These are phyloP conservation scores for Microlaimidae sp. DNA, from an alignment of 2,888 invertebrate genomes.

Conservation along the genomic window DNA sequence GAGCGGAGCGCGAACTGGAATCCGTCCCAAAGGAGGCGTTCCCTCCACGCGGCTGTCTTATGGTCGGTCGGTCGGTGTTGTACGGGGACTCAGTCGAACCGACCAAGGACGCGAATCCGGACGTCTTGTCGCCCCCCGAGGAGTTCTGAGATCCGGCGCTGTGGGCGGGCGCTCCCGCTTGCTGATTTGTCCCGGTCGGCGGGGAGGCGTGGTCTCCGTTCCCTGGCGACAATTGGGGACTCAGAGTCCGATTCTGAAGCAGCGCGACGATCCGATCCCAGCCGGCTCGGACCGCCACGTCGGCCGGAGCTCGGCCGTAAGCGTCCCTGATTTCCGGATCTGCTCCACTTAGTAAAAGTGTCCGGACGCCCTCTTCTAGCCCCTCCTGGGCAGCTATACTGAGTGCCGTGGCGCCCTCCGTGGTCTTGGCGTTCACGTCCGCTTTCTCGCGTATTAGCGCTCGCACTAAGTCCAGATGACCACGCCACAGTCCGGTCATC, in stretches of 20 bases:
- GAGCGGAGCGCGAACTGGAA: constrained; percentile 13
- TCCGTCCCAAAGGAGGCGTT: constrained; percentile 14
- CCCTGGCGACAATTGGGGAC: constrained; percentile 6
- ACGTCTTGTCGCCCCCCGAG: constrained; percentile 29
- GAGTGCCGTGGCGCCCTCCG: too few relatives aligned
- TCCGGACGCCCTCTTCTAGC: constrained; percentile 81
- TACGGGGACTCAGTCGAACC: background rate
- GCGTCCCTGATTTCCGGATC: constrained; percentile 40
- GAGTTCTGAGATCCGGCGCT: constrained; percentile 22
- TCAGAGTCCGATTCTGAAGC: background rate
- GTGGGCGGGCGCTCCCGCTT: too few relatives aligned
- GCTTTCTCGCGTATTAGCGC: background rate
- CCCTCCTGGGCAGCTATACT: constrained; percentile 89
- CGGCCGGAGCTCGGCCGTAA: constrained; percentile 45
- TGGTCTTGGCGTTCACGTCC: constrained; percentile 3
- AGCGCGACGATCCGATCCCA: constrained; percentile 56
- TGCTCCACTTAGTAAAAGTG: too few relatives aligned
- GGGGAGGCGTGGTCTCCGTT: too few relatives aligned
- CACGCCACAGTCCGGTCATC: constrained; percentile 9
- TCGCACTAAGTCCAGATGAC: background rate
- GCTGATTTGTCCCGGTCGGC: too few relatives aligned
- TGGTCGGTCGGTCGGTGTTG: too few relatives aligned
- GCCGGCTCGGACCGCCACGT: constrained; percentile 76
- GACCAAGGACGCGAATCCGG: constrained; percentile 25
- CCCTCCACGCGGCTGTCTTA: too few relatives aligned